Base-by-base conservation (phyloP, 2,797 vertebrate genomes). In the Picus viridis region DNA sequence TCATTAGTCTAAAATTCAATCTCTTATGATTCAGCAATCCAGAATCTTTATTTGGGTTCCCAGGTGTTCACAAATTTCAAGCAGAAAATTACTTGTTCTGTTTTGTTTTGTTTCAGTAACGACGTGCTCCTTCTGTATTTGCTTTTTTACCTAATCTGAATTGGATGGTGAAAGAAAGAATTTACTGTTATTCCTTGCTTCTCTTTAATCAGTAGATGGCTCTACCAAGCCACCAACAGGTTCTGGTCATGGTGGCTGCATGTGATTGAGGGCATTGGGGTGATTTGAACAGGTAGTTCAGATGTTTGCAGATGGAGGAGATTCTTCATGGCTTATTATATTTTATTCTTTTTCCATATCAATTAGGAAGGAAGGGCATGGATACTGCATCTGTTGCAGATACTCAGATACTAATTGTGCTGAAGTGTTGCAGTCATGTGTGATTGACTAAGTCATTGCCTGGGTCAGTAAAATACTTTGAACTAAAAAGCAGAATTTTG, bases 151-250 rank as follows among this genome's bases (percentile, higher is more conserved):
- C 29, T 79, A 45, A 47, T 63, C 26, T 76, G 43, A 88, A 89
- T 30, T 57, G 14, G 65, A 0, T 30, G 17, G 5, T 74, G 53
- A 76, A 87, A 74, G 15, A 63, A 79, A 29, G 65, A 47, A 47
- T 81, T 81, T 63, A n/a, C 30, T 82, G 14, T 63, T 73, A 72
- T 49, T 83, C 18, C 12, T 90, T 89, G 87, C 24, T 75, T 85
- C 43, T 72, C 18, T 82, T 76, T 69, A 90, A 84, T 93, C 88
- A 88, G 68, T 65, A 81, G 76, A 88, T 84, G 90, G 80, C 92
- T 91, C 57, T 91, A 34, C 83, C 80, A 90, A 81, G 59, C 51
- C 26, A 51, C 29, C 84, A 49, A 36, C 56, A 20, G 32, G 5
- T 85, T 64, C 59, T 51, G 32, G 51, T 88, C 70, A 81, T 72